Conservation (phyloP, 2,888 invertebrate species). For the Eupithecia tripunctaria region DNA sequence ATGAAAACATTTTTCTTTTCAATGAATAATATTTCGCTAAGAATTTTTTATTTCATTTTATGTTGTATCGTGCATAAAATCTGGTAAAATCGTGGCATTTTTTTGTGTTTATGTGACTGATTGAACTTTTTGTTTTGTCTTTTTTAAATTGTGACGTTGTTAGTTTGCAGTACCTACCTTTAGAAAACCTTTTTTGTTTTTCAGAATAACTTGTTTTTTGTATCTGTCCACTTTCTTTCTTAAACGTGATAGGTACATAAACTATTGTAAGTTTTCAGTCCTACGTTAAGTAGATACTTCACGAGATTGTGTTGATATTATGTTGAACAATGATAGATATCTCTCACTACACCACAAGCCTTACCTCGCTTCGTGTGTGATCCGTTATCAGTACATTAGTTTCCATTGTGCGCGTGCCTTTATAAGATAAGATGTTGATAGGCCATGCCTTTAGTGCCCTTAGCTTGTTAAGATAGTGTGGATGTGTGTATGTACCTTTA, state of each 20-base stretch:
- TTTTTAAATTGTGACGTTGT: not conserved
- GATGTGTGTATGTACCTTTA: slow-evolving; percentile 18
- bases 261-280: too few relatives aligned
- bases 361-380: slow-evolving; percentile 60
- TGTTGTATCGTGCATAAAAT: not conserved
- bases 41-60: slow-evolving; percentile 2
- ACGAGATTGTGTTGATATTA: not conserved
- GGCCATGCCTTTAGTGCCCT: slow-evolving; percentile 29
- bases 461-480: slow-evolving; percentile 42
- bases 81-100: not conserved
- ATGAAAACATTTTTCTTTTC: not conserved
- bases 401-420: slow-evolving; percentile 45
- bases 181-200: too few relatives aligned
- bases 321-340: slow-evolving; percentile 12
- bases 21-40: not conserved
- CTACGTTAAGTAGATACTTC: not conserved
- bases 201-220: too few relatives aligned
- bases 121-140: not conserved
- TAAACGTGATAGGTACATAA: too few relatives aligned
- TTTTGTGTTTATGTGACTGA: not conserved
- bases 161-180: not conserved
- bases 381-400: slow-evolving; percentile 53
- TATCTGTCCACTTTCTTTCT: too few relatives aligned
- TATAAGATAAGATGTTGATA: slow-evolving; percentile 44
- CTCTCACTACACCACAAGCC: slow-evolving; percentile 33